Base-by-base conservation (phyloP, 2,113 vertebrate genomes). In the Chaenocephalus aceratus region DNA sequence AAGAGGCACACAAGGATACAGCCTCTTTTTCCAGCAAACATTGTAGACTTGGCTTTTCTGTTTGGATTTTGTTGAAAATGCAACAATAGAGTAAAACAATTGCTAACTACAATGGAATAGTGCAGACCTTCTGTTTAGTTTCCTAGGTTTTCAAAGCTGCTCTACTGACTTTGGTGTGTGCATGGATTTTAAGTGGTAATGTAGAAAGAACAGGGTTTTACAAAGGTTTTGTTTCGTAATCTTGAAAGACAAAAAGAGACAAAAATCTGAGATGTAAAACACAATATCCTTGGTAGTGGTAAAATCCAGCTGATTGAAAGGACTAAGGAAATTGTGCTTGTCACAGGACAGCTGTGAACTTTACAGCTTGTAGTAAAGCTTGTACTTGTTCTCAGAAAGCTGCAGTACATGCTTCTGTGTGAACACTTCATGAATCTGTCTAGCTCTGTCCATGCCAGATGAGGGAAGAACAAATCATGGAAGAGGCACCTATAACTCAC, bases 401-500 rank as follows among this genome's bases (percentile, higher is more conserved):
- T 45, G 46, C 18, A 59, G 15, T 9, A 45, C 44, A 30, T 21
- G 8, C 59, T 16, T 3, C 21, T 53, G 21, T 5, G 45, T 54
- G 65, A 73, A 46, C 61, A 26, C 12, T n/a, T n/a, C 6, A 4
- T 14, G 21, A 23, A n/a, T 23, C 64, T 0, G 12, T 66, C 6
- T 49, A 34, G 60, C 15, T 57, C 30, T n/a, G 63, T 77, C 64
- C 64, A 62, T 60, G 34, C 11, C 49, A 62, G 44, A 53, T 49
- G 41, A 64, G 23, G 63, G 63, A 77, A 74, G 52, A 62, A 18
- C 16, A 62, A 73, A 59, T 59, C 21, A 46, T 49, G 61, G 52
- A 72, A 26, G 36, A 63, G 52, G 57, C 57, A 65, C 59, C 63
- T 66, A 46, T 83, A 79, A 86, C 36, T 80, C 80, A 82, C 3